Evolutionary conservation across 35 echinoderm and acorn worm species (phyloP).

Genomic region (Hemicentrotus pulcherrimus): DNA sequence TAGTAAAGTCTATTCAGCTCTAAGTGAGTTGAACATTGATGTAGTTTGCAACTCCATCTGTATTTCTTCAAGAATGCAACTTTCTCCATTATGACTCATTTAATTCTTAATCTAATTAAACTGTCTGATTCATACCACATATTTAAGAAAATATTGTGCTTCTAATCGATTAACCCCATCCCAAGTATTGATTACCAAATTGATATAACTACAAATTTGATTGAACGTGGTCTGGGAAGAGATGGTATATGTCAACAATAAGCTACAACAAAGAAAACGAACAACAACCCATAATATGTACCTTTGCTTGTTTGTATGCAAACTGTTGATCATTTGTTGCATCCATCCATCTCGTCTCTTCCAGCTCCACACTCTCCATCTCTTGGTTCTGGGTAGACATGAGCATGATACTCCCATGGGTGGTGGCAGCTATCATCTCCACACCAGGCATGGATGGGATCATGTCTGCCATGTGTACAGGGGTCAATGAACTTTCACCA

Average conservation of each 20-base stretch:
- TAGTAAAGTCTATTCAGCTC: too few species aligned
- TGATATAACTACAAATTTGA: too few species aligned
- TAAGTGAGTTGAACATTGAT: too few species aligned
- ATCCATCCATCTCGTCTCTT: not conserved
- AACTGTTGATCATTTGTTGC: not conserved
- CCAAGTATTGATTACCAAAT: too few species aligned
- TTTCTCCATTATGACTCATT: not conserved
- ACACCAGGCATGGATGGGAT: slow-evolving; percentile 51
- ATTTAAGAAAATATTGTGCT: too few species aligned
- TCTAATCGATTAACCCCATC: too few species aligned
- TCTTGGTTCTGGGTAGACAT: not conserved
- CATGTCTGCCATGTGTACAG: slow-evolving; percentile 64
- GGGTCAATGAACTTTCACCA: slow-evolving; percentile 54
- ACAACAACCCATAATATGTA: too few species aligned
- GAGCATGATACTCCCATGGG: slow-evolving; percentile 64
- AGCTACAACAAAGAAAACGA: too few species aligned
- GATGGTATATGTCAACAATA: too few species aligned
- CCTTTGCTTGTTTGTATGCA: slow-evolving; percentile 35
- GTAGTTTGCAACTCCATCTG: too few species aligned
- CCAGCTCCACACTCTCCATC: not conserved
- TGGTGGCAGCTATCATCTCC: slow-evolving; percentile 65
- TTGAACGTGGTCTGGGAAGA: too few species aligned
- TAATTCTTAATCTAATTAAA: not conserved
- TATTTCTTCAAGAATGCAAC: not conserved
- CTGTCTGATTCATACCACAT: not conserved